Evolutionary conservation across 2,797 vertebrate genomes (phyloP).

Genomic region (Hemitrygon akajei): DNA sequence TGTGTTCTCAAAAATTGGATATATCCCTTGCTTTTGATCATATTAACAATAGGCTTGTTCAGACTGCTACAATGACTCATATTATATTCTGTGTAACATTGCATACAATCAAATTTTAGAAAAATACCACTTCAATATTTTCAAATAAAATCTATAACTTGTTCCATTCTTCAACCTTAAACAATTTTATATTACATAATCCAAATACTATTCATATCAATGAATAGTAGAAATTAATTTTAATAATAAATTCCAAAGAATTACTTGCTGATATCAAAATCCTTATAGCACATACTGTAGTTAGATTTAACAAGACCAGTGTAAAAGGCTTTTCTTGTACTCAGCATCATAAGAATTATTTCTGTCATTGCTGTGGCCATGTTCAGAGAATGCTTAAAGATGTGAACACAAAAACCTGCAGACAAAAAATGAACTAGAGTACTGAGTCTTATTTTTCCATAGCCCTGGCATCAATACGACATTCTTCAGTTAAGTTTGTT

Average conservation of each 20-base stretch:
- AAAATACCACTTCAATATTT: too few species aligned
- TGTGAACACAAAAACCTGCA: not conserved
- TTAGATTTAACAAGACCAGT: not conserved
- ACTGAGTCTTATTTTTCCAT: not conserved
- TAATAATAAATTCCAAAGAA: not conserved
- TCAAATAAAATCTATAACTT: not conserved
- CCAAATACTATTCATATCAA: too few species aligned
- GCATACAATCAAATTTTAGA: not conserved
- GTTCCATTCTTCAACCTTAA: not conserved
- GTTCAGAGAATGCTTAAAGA: not conserved
- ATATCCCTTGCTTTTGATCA: not conserved
- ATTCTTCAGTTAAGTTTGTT: not conserved
- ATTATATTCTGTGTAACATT: not conserved
- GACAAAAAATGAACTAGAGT: not conserved
- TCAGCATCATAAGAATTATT: not conserved
- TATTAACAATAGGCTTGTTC: not conserved
- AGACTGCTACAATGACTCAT: not conserved
- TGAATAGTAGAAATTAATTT: not conserved
- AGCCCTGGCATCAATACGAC: not conserved
- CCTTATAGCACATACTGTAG: not conserved
- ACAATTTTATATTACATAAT: not conserved
- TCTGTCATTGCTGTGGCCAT: not conserved
- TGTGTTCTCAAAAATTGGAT: not conserved
- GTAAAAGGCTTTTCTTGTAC: not conserved
- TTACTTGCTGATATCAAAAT: not conserved